Percentiles rank a stretch among this genome's conserved stretches.
Evolutionary conservation across 2,113 vertebrate genomes (phyloP).

Genomic region (Urocynchramus pylzowi): DNA sequence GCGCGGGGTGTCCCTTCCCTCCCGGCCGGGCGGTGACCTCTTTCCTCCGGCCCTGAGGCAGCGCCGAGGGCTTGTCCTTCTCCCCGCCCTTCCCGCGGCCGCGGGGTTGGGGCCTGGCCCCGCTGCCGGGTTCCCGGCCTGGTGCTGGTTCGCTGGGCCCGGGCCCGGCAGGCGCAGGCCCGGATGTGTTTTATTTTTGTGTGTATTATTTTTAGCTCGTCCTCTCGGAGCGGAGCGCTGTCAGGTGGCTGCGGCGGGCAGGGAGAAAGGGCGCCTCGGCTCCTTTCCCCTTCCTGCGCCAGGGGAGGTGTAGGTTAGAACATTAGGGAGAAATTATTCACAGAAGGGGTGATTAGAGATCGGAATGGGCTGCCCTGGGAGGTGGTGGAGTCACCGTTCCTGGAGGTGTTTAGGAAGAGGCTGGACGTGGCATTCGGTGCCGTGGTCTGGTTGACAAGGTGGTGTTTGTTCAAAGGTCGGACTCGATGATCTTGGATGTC

Average conservation of each 20-base stretch:
- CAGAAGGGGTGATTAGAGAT: not conserved
- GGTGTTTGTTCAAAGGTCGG: not conserved
- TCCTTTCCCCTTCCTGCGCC: not conserved
- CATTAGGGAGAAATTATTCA: not conserved
- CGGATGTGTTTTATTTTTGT: not conserved
- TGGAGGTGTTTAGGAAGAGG: not conserved
- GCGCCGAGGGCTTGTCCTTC: not conserved
- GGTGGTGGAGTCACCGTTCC: not conserved
- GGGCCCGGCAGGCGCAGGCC: not conserved
- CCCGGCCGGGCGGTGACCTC: not conserved
- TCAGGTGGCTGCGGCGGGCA: not conserved
- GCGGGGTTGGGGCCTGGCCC: not conserved
- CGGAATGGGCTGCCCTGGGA: not conserved
- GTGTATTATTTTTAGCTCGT: slow-evolving; percentile 25
- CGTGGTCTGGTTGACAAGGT: not conserved
- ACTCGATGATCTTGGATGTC: not conserved
- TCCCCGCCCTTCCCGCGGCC: not conserved
- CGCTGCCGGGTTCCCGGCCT: not conserved
- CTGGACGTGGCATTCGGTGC: not conserved
- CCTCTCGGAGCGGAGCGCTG: not conserved
- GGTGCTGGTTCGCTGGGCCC: not conserved
- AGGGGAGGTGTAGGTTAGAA: not conserved
- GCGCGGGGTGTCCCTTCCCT: not conserved
- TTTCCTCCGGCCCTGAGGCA: not conserved
- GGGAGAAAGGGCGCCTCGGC: not conserved